These are phyloP conservation scores for Pedionomus torquatus DNA, from an alignment of 2,113 vertebrate species.

Conservation along the genomic window DNA sequence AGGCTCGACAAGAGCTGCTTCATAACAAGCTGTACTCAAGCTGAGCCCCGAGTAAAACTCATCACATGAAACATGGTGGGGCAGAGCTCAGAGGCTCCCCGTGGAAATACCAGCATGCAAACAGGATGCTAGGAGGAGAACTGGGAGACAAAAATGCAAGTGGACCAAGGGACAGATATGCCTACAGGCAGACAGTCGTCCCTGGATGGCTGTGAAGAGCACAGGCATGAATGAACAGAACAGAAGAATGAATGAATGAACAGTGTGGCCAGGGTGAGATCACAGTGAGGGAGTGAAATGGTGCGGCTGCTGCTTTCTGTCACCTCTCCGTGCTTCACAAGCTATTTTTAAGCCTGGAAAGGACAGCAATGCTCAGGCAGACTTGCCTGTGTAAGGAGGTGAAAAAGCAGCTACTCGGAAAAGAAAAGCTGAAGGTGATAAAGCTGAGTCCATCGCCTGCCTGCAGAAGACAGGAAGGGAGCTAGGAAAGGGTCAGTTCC, in stretches of 20 bases:
- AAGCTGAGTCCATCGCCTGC: background rate
- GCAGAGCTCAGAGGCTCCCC: background rate
- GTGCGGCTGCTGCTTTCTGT: background rate
- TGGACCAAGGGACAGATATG: accelerated
- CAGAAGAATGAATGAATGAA: background rate
- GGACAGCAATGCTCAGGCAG: background rate
- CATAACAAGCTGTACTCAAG: background rate
- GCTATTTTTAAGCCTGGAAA: background rate
- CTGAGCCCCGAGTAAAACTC: background rate
- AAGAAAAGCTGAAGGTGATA: background rate
- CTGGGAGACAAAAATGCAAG: background rate
- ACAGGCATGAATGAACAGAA: background rate
- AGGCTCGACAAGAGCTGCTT: conserved; percentile 72
- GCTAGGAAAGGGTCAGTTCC: accelerated
- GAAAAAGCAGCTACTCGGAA: background rate
- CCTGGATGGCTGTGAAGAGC: accelerated
- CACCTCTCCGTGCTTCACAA: background rate
- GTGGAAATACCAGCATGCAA: accelerated
- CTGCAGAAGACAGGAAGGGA: background rate
- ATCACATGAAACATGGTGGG: accelerated
- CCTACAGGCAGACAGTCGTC: background rate
- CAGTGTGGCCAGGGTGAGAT: background rate
- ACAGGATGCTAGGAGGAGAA: background rate
- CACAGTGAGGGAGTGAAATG: background rate
- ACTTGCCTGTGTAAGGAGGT: background rate